These are phyloP conservation scores for Forbesichthys agassizii DNA, from an alignment of 2,113 vertebrate species.

Conservation along the genomic window DNA sequence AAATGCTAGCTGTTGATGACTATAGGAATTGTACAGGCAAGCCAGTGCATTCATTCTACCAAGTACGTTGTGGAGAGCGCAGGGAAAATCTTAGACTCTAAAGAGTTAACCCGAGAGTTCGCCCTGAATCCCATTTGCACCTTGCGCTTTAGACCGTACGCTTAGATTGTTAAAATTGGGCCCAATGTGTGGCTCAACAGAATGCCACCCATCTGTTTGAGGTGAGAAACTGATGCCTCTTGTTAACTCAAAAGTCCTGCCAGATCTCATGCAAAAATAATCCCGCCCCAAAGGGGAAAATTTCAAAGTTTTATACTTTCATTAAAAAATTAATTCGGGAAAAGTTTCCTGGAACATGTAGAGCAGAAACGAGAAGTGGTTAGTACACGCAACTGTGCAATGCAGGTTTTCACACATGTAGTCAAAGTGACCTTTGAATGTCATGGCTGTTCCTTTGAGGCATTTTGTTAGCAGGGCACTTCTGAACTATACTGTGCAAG, in stretches of 20 bases:
- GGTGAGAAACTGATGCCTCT: too few species aligned
- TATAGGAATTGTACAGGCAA: too few species aligned
- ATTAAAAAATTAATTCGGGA: slow-evolving; percentile 65
- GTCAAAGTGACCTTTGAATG: slow-evolving; percentile 51
- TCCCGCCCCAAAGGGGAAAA: slow-evolving; percentile 40
- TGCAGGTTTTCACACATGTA: slow-evolving; percentile 25
- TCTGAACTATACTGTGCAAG: not conserved
- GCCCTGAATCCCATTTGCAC: too few species aligned
- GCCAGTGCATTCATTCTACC: too few species aligned
- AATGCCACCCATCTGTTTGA: too few species aligned
- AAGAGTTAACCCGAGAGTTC: too few species aligned
- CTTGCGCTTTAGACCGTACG: too few species aligned
- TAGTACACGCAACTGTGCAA: slow-evolving; percentile 21
- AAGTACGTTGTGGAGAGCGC: too few species aligned
- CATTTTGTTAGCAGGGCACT: slow-evolving; percentile 33
- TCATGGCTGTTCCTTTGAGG: slow-evolving; percentile 41
- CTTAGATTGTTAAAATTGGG: too few species aligned
- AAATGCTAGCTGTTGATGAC: too few species aligned
- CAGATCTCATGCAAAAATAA: slow-evolving; percentile 69
- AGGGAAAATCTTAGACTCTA: too few species aligned
- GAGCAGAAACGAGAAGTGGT: not conserved
- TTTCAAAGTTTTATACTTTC: slow-evolving; percentile 63
- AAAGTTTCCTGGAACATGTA: slow-evolving; percentile 23
- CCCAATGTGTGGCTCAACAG: too few species aligned
- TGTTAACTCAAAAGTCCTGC: slow-evolving; percentile 32